Evolutionary conservation across 2,113 vertebrate genomes (phyloP).

Genomic region (Nibea albiflora): DNA sequence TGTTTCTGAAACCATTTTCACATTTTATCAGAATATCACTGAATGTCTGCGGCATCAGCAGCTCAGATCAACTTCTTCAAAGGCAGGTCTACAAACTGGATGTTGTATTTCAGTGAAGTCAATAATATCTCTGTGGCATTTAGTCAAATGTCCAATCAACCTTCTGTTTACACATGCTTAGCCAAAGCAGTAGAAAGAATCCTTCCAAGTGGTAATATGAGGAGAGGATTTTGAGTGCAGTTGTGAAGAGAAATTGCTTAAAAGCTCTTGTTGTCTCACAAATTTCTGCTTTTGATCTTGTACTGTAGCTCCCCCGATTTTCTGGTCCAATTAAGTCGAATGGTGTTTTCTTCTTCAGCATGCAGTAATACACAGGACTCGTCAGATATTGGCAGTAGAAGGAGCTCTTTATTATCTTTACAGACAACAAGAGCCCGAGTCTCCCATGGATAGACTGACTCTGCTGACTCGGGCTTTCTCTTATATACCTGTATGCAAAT

Average conservation of each 20-base stretch:
- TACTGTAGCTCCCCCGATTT: no score
- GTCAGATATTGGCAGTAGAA: no score
- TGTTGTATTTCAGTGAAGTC: background rate
- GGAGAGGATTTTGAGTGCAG: background rate
- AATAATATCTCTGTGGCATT: background rate
- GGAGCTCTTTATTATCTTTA: no score
- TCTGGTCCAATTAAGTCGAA: no score
- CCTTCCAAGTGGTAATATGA: background rate
- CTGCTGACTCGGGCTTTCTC: no score
- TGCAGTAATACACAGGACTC: no score
- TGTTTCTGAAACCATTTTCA: constrained; percentile 5
- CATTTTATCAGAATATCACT: constrained; percentile 8
- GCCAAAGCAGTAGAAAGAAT: background rate
- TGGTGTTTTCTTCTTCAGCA: no score
- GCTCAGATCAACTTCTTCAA: background rate
- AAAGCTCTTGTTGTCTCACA: no score
- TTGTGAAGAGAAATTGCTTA: background rate
- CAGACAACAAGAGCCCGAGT: no score
- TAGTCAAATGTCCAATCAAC: background rate
- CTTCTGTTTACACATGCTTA: background rate
- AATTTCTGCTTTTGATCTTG: no score
- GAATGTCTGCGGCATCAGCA: background rate
- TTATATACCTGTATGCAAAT: no score
- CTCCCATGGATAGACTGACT: no score
- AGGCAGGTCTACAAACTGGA: background rate